These are phyloP conservation scores for Chaetodon auriga DNA, from an alignment of 2,113 vertebrate species.

Conservation along the genomic window DNA sequence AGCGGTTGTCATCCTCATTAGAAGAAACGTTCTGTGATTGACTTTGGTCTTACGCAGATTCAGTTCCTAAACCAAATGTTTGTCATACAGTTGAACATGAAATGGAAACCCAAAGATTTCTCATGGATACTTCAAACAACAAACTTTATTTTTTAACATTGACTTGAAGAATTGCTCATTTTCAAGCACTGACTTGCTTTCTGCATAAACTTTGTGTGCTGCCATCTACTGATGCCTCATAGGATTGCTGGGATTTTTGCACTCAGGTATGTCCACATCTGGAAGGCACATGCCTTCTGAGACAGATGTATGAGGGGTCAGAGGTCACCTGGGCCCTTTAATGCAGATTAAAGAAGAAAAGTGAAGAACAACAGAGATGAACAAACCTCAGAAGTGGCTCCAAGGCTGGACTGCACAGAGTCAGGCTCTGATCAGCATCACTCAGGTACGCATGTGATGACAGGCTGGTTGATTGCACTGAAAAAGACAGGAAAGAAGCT, in stretches of 20 bases:
- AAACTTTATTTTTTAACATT: background rate
- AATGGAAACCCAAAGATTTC: conserved; percentile 5
- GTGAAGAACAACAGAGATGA: conserved; percentile 75
- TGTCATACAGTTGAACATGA: background rate
- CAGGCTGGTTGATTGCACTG: background rate
- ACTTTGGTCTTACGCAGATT: background rate
- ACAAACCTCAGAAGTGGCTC: conserved; percentile 74
- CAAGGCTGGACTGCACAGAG: conserved; percentile 36
- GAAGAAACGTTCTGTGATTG: background rate
- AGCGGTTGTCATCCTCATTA: background rate
- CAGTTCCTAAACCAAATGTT: background rate
- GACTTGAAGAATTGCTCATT: background rate
- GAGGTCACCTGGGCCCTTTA: conserved; percentile 73
- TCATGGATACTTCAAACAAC: background rate
- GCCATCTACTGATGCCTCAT: conserved; percentile 73
- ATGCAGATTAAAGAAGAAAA: conserved; percentile 79
- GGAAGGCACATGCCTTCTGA: conserved; percentile 80
- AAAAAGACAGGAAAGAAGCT: background rate
- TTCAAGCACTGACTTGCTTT: background rate
- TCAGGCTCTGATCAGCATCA: conserved; percentile 50
- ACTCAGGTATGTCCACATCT: conserved; percentile 77
- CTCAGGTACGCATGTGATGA: conserved; percentile 31
- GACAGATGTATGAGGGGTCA: conserved; percentile 77
- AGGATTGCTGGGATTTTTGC: conserved; percentile 20
- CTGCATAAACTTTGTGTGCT: conserved; percentile 53